Percentiles rank a stretch among this genome's conserved stretches.
phyloP scores from a whole-genome alignment of 2,797 vertebrate species.

The Kryptopterus vitreolus region DNA sequence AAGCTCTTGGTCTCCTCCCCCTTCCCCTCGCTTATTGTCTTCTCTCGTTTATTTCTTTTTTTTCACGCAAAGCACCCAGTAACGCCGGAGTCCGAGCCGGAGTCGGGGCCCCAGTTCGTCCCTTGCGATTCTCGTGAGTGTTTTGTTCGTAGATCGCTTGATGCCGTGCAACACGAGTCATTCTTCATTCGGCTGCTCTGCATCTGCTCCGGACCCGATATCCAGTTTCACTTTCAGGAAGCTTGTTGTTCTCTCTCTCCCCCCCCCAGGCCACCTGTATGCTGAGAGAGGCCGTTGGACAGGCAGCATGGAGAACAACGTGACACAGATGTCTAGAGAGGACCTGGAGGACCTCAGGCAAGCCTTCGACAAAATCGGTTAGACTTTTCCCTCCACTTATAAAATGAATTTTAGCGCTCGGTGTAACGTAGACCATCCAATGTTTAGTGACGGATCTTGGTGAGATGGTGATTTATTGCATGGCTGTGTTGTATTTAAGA shows the following conservation, averaged over 20 bases:
- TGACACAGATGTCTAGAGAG: constrained; percentile 89
- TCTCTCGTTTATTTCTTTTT: background rate
- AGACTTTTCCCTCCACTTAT: constrained; percentile 39
- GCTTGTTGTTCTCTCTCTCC: constrained; percentile 31
- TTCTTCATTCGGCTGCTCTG: background rate
- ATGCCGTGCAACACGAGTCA: background rate
- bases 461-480: background rate
- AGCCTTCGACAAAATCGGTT: constrained; percentile 94
- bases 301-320: constrained; percentile 80
- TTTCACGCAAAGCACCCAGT: background rate
- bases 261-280: constrained; percentile 39
- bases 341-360: constrained; percentile 91
- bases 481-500: background rate
- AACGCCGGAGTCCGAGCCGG: background rate
- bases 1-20: constrained; percentile 49
- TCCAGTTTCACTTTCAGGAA: background rate
- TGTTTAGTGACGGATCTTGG: background rate
- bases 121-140: background rate
- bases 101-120: too few species aligned
- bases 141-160: background rate
- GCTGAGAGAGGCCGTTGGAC: constrained; percentile 45
- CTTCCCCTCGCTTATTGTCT: background rate
- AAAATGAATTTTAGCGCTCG: background rate
- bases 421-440: background rate
- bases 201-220: background rate